Conservation (phyloP, 2,113 vertebrate species). For the Dipodomys spectabilis region DNA sequence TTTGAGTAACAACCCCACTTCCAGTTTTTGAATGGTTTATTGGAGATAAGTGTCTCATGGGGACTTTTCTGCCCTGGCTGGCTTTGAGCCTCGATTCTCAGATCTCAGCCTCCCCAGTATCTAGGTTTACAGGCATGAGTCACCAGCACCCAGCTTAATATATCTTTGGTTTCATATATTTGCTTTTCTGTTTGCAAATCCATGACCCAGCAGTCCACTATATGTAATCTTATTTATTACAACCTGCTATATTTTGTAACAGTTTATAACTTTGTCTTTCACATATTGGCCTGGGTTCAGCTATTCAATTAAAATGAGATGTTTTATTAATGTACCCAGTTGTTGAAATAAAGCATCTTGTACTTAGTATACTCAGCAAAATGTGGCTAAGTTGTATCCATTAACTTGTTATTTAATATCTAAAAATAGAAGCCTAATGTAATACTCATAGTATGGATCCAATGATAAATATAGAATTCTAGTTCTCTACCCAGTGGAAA, state of each 20-base stretch:
- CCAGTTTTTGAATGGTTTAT: too few relatives aligned
- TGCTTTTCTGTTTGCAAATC: constrained; percentile 17
- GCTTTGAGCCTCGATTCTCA: too few relatives aligned
- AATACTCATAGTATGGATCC: neutral
- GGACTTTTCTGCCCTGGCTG: too few relatives aligned
- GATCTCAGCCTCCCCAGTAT: too few relatives aligned
- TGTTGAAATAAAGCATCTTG: constrained; percentile 52
- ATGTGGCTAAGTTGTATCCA: constrained; percentile 20
- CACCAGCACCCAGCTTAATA: too few relatives aligned
- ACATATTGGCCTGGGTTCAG: constrained; percentile 24
- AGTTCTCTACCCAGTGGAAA: constrained; percentile 26
- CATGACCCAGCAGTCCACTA: neutral
- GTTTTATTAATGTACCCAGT: constrained; percentile 63
- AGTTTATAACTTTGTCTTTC: constrained; percentile 31
- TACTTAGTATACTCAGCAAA: constrained; percentile 56
- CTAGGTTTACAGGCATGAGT: too few relatives aligned
- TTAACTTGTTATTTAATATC: constrained; percentile 42
- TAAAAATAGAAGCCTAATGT: constrained; percentile 60
- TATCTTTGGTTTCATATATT: neutral
- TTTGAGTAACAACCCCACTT: too few relatives aligned
- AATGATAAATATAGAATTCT: constrained; percentile 58
- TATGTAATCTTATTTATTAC: neutral
- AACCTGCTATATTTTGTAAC: constrained; percentile 19
- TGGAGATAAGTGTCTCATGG: too few relatives aligned
- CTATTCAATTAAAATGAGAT: constrained; percentile 72